phyloP scores from a whole-genome alignment of 2,888 invertebrate genomes.

The Pterobdella sp. region DNA sequence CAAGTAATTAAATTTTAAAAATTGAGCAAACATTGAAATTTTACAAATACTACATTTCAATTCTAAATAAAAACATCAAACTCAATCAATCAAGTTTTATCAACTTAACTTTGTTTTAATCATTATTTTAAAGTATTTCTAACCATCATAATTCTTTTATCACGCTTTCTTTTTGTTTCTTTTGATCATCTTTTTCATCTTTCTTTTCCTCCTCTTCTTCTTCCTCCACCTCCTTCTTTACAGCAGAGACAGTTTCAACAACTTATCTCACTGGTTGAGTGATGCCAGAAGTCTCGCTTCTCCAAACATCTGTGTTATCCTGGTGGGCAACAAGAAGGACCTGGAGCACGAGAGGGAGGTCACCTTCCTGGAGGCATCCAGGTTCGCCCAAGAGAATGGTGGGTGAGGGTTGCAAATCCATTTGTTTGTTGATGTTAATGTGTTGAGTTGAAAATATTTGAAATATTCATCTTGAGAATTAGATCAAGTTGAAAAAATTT shows the following conservation, averaged over 20 bases:
- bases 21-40: too few species aligned
- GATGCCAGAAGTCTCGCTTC: conserved; percentile 73
- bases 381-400: conserved; percentile 79
- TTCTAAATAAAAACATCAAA: too few species aligned
- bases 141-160: too few species aligned
- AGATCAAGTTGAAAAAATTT: conserved; percentile 1
- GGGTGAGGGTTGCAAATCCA: background rate
- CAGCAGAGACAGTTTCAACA: conserved; percentile 56
- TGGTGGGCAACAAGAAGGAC: conserved; percentile 76
- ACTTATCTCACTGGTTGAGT: conserved; percentile 59
- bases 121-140: too few species aligned
- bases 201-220: background rate
- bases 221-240: background rate
- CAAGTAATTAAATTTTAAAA: too few species aligned
- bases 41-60: too few species aligned
- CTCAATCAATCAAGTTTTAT: too few species aligned
- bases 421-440: background rate
- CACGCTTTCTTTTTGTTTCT: too few species aligned
- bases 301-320: conserved; percentile 70
- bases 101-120: too few species aligned
- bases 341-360: conserved; percentile 72
- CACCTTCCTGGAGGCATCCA: conserved; percentile 71
- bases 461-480: background rate
- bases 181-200: background rate
- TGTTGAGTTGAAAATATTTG: background rate